Evolutionary conservation across 2,797 vertebrate species (phyloP).

Genomic region (Salmo trutta): DNA sequence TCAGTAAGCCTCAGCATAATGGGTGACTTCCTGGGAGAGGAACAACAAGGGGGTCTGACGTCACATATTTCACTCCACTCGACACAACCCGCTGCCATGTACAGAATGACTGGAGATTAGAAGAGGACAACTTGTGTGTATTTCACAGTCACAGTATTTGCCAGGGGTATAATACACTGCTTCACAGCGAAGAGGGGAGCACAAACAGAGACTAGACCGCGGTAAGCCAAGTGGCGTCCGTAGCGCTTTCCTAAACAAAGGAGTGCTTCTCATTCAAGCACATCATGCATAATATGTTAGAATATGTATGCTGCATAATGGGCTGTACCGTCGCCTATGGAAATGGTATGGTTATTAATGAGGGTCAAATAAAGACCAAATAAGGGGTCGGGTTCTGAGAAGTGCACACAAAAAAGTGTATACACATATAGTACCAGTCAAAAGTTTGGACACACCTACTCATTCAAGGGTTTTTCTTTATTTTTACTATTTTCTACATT

Average conservation of each 20-base stretch:
- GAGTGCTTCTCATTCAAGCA: background rate
- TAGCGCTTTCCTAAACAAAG: too few species aligned
- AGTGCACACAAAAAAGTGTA: background rate
- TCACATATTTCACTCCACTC: background rate
- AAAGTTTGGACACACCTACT: too few species aligned
- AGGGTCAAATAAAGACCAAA: background rate
- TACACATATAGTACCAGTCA: too few species aligned
- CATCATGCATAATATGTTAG: background rate
- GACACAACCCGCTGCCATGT: background rate
- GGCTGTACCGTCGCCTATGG: background rate
- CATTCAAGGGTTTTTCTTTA: too few species aligned
- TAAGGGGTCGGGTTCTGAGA: background rate
- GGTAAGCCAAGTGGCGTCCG: too few species aligned
- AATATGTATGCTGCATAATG: background rate
- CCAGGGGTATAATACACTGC: too few species aligned
- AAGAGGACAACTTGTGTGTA: background rate
- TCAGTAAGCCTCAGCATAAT: constrained; percentile 1
- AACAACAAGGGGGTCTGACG: constrained; percentile 7
- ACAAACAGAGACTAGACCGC: too few species aligned
- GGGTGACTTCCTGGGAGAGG: constrained; percentile 9
- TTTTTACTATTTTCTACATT: too few species aligned
- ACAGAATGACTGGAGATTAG: background rate
- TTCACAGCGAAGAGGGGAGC: too few species aligned
- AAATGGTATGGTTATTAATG: background rate
- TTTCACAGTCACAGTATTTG: background rate